A percentile compares a stretch with the other conserved stretches of the same genome.
phyloP scores from a whole-genome alignment of 2,888 invertebrate species.

The Drosophila pseudotalamancana region DNA sequence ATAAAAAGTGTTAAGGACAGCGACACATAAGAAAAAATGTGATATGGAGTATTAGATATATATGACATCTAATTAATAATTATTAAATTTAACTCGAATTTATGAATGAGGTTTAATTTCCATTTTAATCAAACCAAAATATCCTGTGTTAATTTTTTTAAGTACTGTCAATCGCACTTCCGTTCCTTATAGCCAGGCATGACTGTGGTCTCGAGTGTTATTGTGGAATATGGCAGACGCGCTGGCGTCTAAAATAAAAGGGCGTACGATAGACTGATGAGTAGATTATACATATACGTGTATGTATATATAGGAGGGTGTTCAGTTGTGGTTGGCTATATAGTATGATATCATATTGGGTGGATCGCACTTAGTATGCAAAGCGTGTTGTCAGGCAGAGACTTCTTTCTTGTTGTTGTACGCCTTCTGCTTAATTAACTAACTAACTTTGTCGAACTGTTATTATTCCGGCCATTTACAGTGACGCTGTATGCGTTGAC shows the following conservation, averaged over 20 bases:
- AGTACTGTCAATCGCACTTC: slow-evolving; percentile 1
- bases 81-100: too few species aligned
- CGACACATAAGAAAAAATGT: too few species aligned
- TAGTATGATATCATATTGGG: slow-evolving; percentile 66
- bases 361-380: slow-evolving; percentile 59
- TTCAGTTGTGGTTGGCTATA: slow-evolving; percentile 14
- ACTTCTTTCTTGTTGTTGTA: slow-evolving; percentile 16
- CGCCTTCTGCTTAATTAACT: slow-evolving; percentile 46
- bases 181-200: neutral
- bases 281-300: too few species aligned
- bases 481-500: slow-evolving; percentile 78
- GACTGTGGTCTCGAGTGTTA: slow-evolving; percentile 6
- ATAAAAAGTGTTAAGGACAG: too few species aligned
- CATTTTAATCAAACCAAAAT: too few species aligned
- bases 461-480: slow-evolving; percentile 51
- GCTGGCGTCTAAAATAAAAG: slow-evolving; percentile 63
- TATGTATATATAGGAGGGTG: slow-evolving; percentile 14
- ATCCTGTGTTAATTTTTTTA: neutral
- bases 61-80: too few species aligned
- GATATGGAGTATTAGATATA: too few species aligned
- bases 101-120: neutral
- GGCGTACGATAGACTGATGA: slow-evolving; percentile 44
- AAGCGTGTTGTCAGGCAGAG: slow-evolving; percentile 27
- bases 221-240: slow-evolving; percentile 51
- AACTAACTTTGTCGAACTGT: slow-evolving; percentile 14